Evolutionary conservation across 2,797 vertebrate species (phyloP), one percentile per base, ranked within the genome.

Genomic region (Chrosomus eos): DNA sequence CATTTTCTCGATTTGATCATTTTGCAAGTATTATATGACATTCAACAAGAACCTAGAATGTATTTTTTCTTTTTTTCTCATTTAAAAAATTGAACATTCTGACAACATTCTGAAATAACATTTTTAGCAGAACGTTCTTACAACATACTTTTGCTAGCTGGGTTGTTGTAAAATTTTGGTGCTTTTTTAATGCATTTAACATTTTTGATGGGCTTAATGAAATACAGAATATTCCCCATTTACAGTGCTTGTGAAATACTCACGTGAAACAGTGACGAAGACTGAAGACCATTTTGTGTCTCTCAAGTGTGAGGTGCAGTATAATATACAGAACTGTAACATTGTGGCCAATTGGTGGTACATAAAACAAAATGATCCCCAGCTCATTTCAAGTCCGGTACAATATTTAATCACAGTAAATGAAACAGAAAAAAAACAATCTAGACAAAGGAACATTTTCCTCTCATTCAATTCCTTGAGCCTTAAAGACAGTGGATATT

Each of bases 361-460:
- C 7, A 5, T 2, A 16, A 1, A n/a, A 0, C 8, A 0, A 19
- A 0, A 0, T 16, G 0, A 19, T 2, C 1, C 0, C 7, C 0
- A 19, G 7, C n/a, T 2, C 28, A 26, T 87, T 10, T 45, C 4
- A 6, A 33, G 81, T 33, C 51, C 82, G 0, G 14, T 78, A 19
- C 66, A 3, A 18, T 78, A 81, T 28, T 4, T 43, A n/a, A 72
- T 85, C 2, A 26, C 28, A 2, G 13, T 84, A 45, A 87, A 84
- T 81, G 86, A 87, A 82, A 81, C 53, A 16, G 1, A 62, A 53
- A 51, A 2, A 2, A 4, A 21, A 3, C 4, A 43, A 33, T 0
- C 11, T 8, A 60, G 78, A 16, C 6, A 4, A 5, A 60, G 82
- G n/a, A 16, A 76, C 6, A 33, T 81, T 64, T 76, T 58, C 7